Base-by-base conservation (phyloP, 37 sponge, comb jelly and placozoan genomes). In the Theonella swinhoei region DNA sequence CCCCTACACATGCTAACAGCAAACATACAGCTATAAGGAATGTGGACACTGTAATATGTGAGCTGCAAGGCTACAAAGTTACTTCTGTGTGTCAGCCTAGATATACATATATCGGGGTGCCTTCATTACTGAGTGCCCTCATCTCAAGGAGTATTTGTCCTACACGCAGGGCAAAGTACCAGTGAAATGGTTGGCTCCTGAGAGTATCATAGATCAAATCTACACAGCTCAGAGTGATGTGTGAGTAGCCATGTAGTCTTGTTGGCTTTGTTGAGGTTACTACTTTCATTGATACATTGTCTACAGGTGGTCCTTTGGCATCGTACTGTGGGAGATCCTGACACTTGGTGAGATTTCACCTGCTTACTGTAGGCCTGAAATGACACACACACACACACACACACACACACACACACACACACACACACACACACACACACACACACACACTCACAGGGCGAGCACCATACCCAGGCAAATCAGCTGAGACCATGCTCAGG, bases 281-380 rank as follows among this genome's bases (percentile, higher is more conserved):
- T 47, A 14, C 11, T 47, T 7, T 47, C 14, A 7, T 47, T 7
- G 14, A 47, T 14, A 47, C 7, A 47, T 17, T 47, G 54, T 47
- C 14, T n/a, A n/a, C 37, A 88, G 88, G 39, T 88, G 88, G 88
- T 88, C 88, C 9, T 88, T 81, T 88, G 88, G 88, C 32, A 34
- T 88, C 37, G 60, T 88, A 0, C 62, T 88, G 9, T 81, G 81
- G 88, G 88, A 88, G 59, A 87, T 88, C 22, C 20, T 81, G 30
- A 75, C 81, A 68, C 40, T 88, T 66, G 88, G 88, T 88, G 30
- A 81, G 81, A 3, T 31, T 22, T 29, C 43, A 8, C n/a, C 68
- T n/a, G 11, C 68, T 67, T 9, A 28, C 24, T 9, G 25, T 25
- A 24, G 9, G n/a, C 9, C 25, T 24, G 9, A n/a, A n/a, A n/a